Percentiles rank a stretch among this genome's conserved stretches.
Conservation (phyloP, 2,797 vertebrate species). For the Myripristis jacobus region DNA sequence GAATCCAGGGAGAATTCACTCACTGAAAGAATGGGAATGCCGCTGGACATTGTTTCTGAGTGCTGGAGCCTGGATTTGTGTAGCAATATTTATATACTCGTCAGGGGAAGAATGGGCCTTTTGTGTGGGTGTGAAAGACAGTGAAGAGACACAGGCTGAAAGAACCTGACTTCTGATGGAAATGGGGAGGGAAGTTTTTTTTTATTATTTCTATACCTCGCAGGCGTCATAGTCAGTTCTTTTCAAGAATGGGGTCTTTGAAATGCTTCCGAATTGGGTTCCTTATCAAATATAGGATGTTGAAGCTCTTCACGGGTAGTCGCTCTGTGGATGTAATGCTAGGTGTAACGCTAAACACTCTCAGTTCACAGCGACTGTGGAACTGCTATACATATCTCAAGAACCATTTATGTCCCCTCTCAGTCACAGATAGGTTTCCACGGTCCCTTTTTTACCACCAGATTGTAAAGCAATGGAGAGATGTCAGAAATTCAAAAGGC, state of each 20-base stretch:
- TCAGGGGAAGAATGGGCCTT: slow-evolving; percentile 68
- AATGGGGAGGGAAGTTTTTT: slow-evolving; percentile 50
- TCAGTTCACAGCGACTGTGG: too few species aligned
- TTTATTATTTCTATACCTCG: slow-evolving; percentile 62
- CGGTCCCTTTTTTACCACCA: slow-evolving; percentile 48
- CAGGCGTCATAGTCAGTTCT: slow-evolving; percentile 59
- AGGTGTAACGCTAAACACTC: slow-evolving; percentile 62
- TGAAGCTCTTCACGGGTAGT: slow-evolving; percentile 48
- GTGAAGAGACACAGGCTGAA: slow-evolving; percentile 55
- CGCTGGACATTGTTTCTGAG: slow-evolving; percentile 70
- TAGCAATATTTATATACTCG: slow-evolving; percentile 79
- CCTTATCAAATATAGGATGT: slow-evolving; percentile 54
- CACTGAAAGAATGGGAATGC: slow-evolving; percentile 73
- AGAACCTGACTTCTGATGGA: slow-evolving; percentile 59
- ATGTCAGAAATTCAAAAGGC: too few species aligned
- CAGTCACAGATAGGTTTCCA: slow-evolving; percentile 59
- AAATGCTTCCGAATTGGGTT: slow-evolving; percentile 70
- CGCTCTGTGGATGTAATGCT: slow-evolving; percentile 44
- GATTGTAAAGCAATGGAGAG: slow-evolving; percentile 43
- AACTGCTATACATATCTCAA: slow-evolving; percentile 63
- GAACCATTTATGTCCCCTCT: slow-evolving; percentile 55
- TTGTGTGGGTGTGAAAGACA: slow-evolving; percentile 65
- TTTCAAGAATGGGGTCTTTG: slow-evolving; percentile 58
- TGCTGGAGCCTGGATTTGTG: slow-evolving; percentile 64
- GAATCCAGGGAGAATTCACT: slow-evolving; percentile 69